phyloP scores from a whole-genome alignment of 2,888 invertebrate species.

The Melinaea marsaeus region DNA sequence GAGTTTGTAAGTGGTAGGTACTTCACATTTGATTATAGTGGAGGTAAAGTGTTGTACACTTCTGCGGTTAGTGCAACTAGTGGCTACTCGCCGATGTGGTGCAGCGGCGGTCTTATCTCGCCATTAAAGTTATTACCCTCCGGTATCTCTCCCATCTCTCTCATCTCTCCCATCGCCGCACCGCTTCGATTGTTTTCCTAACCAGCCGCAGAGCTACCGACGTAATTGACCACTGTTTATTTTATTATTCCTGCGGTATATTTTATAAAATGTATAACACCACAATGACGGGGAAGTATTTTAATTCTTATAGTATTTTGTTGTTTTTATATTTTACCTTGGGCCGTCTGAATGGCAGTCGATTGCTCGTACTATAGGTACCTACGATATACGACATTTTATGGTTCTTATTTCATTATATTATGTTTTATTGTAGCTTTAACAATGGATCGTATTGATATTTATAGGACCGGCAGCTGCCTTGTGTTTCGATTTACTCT shows the following conservation, averaged over 20 bases:
- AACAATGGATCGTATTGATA: conserved; percentile 43
- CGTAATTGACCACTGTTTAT: conserved; percentile 77
- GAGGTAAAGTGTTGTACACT: conserved; percentile 45
- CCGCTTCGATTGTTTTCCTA: conserved; percentile 75
- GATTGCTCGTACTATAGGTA: conserved; percentile 26
- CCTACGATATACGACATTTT: conserved; percentile 38
- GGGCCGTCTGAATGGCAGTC: conserved; percentile 32
- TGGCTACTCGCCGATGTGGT: conserved; percentile 53
- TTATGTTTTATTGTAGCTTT: conserved; percentile 49
- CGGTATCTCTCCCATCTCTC: conserved; percentile 66
- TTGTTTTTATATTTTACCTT: conserved; percentile 32
- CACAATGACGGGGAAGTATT: conserved; percentile 45
- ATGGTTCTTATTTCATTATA: conserved; percentile 41
- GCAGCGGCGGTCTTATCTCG: conserved; percentile 72
- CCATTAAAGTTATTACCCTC: conserved; percentile 76
- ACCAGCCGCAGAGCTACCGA: conserved; percentile 60
- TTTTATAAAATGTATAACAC: conserved; percentile 36
- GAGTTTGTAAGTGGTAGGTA: not conserved
- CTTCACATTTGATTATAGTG: conserved; percentile 43
- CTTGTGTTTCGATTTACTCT: conserved; percentile 41
- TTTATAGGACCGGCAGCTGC: conserved; percentile 50
- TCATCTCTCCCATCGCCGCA: conserved; percentile 40
- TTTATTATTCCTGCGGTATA: conserved; percentile 57
- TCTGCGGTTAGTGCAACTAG: conserved; percentile 48
- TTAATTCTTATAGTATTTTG: conserved; percentile 39